Base-by-base conservation (phyloP, 2,888 invertebrate species). In the Notodonta dromedarius region DNA sequence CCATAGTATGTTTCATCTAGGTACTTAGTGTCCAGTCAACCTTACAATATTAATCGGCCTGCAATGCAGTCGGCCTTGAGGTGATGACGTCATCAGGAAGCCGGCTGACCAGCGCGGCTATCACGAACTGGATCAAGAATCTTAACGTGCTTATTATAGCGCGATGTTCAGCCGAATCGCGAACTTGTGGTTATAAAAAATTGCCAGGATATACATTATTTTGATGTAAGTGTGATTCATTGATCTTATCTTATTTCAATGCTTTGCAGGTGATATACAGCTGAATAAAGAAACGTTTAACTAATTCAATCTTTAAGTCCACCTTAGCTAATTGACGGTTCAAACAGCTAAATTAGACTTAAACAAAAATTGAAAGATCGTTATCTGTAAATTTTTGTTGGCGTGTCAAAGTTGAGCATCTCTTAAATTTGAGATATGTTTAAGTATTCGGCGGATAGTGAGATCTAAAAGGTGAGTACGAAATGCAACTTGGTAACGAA, bases 11-110 rank as follows among this genome's bases (percentile, higher is more conserved):
- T 65, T 69, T 67, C 51, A 60, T 67, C 63, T 73, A 73, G 71
- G 52, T 53, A 61, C 56, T 57, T 59, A 60, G 60, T 75, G 69
- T 64, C 60, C 58, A 61, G 46, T 69, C 55, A 70, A 57, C 63
- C 68, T 66, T 67, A 59, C 59, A 65, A 68, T 69, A 66, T 70
- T 74, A 74, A 76, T 78, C 69, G 70, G 69, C 51, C 42, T 50
- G 79, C 74, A 82, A 84, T 84, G 83, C 75, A 66, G 80, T 67
- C 74, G 78, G 80, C 83, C 84, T 85, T 84, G 77, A 57, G 14
- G 35, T 14, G 59, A 58, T 85, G 80, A 83, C 84, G 79, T 83
- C 83, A 85, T 70, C 65, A 86, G 86, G 86, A 87, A 87, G 83
- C 81, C 70, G 74, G 72, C 73, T 80, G 79, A 73, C 81, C 84